A percentile compares a stretch with the other conserved stretches of the same genome.
These are phyloP conservation scores for Drosophila eohydei DNA, from an alignment of 2,888 invertebrate species.

Conservation along the genomic window DNA sequence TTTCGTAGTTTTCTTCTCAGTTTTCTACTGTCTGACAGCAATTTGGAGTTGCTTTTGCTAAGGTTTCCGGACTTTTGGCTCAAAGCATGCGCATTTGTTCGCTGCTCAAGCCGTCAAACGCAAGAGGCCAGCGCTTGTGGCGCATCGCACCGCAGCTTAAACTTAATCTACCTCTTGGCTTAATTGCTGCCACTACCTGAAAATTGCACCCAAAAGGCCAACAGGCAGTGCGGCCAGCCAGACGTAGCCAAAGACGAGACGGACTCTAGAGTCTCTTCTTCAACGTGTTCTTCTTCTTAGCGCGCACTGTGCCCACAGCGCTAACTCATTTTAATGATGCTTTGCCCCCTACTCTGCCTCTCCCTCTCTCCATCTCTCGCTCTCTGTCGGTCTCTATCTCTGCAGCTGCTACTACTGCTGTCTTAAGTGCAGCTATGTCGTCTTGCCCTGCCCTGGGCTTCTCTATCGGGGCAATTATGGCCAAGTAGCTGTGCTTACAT, in stretches of 20 bases:
- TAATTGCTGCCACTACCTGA: slow-evolving; percentile 82
- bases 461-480: slow-evolving; percentile 74
- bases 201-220: slow-evolving; percentile 83
- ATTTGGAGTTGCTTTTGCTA: slow-evolving; percentile 22
- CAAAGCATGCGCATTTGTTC: slow-evolving; percentile 46
- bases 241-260: slow-evolving; percentile 42
- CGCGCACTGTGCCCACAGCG: slow-evolving; percentile 55
- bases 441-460: slow-evolving; percentile 49
- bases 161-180: slow-evolving; percentile 77
- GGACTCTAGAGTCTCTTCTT: slow-evolving; percentile 19
- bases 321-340: slow-evolving; percentile 81
- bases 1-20: neutral
- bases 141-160: slow-evolving; percentile 57
- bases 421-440: slow-evolving; percentile 71
- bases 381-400: neutral
- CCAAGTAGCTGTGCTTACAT: slow-evolving; percentile 76
- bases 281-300: neutral
- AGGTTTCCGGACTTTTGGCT: slow-evolving; percentile 19
- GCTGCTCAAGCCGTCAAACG: slow-evolving; percentile 30
- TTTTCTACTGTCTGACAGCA: slow-evolving; percentile 13
- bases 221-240: slow-evolving; percentile 22
- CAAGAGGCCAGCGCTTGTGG: slow-evolving; percentile 3
- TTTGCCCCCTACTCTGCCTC: slow-evolving; percentile 6
- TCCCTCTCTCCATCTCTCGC: slow-evolving; percentile 13
- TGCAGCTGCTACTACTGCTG: slow-evolving; percentile 19